A percentile compares a stretch with the other conserved stretches of the same genome.
Evolutionary conservation across 2,113 vertebrate species (phyloP).

Genomic region (Athene noctua): DNA sequence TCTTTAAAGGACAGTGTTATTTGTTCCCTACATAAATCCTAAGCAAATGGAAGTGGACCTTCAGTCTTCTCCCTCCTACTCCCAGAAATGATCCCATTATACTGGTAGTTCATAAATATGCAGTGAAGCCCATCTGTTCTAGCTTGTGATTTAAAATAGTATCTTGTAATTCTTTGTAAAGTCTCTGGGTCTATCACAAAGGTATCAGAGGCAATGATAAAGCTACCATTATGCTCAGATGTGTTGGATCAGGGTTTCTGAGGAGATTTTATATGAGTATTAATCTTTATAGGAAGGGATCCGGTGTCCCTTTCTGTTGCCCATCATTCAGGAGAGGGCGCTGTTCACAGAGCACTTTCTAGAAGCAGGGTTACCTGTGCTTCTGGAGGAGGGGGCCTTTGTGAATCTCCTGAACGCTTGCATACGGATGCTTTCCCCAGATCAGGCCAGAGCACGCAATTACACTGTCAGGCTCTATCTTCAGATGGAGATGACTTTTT

Average conservation of each 20-base stretch:
- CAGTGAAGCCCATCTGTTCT: conserved; percentile 45
- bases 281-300: background rate
- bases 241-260: background rate
- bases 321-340: rapidly evolving
- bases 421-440: background rate
- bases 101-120: conserved; percentile 46
- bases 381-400: background rate
- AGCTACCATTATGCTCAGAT: background rate
- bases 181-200: background rate
- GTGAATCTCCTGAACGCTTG: background rate
- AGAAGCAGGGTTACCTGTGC: background rate
- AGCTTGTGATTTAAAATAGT: conserved; percentile 2
- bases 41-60: conserved; percentile 23
- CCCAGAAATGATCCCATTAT: conserved; percentile 42
- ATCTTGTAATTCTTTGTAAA: background rate
- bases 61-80: conserved; percentile 21
- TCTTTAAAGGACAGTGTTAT: background rate
- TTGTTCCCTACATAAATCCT: background rate
- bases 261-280: background rate
- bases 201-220: background rate
- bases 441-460: conserved; percentile 27
- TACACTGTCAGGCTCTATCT: conserved; percentile 33
- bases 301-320: background rate
- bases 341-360: background rate
- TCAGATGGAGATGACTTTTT: conserved; percentile 64